These are phyloP conservation scores for Anthopleura sola DNA, from an alignment of 64 coral and sea anemone species.

Conservation along the genomic window DNA sequence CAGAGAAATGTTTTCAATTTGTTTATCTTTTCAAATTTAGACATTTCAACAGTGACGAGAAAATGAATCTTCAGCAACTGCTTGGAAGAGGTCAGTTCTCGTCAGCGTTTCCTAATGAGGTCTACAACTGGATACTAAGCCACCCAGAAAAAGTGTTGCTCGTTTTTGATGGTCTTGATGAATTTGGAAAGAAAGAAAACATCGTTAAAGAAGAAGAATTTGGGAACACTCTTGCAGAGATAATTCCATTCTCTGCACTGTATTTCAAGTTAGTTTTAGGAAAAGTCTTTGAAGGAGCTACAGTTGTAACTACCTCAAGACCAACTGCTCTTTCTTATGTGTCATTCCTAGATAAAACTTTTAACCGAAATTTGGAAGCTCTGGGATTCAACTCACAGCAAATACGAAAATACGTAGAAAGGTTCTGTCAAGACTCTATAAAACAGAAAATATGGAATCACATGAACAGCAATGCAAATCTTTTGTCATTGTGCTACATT, in stretches of 20 bases:
- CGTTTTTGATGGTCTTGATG: no score
- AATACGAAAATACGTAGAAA: neutral
- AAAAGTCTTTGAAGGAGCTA: no score
- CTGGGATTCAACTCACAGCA: neutral
- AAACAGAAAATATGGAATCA: no score
- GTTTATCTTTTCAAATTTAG: no score
- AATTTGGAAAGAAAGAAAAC: conserved; percentile 11
- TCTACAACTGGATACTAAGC: no score
- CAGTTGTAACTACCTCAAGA: no score
- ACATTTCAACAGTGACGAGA: neutral
- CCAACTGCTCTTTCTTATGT: no score
- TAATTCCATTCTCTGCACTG: neutral
- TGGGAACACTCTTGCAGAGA: conserved; percentile 2
- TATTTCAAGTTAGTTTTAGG: neutral
- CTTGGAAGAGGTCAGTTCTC: neutral
- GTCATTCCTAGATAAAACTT: neutral
- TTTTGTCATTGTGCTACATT: no score
- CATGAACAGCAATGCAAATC: no score
- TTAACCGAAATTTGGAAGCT: neutral
- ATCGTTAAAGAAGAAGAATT: neutral
- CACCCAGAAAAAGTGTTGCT: no score
- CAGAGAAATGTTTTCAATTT: neutral
- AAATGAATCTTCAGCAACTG: neutral
- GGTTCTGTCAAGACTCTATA: no score
- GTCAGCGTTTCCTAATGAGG: neutral